Evolutionary conservation across 2,888 invertebrate genomes (phyloP), one percentile per base, ranked within the genome.

Genomic region (Herminia tarsipennalis): DNA sequence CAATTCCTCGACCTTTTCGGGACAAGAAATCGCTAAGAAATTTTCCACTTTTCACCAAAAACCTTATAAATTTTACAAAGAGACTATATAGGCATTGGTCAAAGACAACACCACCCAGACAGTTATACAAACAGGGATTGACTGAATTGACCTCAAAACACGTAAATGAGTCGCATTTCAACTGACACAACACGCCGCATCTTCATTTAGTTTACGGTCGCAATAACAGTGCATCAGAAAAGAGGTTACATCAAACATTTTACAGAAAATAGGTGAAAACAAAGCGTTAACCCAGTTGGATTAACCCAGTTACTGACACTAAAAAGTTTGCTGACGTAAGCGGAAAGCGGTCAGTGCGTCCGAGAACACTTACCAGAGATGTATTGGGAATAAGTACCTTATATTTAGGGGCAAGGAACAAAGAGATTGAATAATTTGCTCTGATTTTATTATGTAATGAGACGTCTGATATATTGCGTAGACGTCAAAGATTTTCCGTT

Each of bases 241-340:
- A 29, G 32, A 37, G 66, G 63, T 56, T 52, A 66, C 59, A 50
- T 59, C 52, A 57, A 54, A 49, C 28, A 50, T 66, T 66, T 64
- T 51, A 18, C 45, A 47, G 58, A 52, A 70, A 76, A 68, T 73
- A 64, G 67, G 56, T 64, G 67, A 62, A 66, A 70, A 69, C 59
- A 66, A 57, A 56, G 48, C 59, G 46, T 35, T 70, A 76, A 74
- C 73, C 73, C 55, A 57, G 53, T 52, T 75, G 21, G 24, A 8
- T 18, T 53, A 59, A 57, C 56, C 51, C 44, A 57, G 49, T 43
- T 56, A 45, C 22, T 18, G n/a, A 46, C 27, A 44, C 50, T 44
- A 58, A 47, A 71, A 51, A 54, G 67, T 64, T 56, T 54, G 57
- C 47, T 50, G 59, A 57, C 59, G 57, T 59, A 59, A 35, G 28